Base-by-base conservation (phyloP, 2,888 invertebrate species). In the Griposia aprilina region DNA sequence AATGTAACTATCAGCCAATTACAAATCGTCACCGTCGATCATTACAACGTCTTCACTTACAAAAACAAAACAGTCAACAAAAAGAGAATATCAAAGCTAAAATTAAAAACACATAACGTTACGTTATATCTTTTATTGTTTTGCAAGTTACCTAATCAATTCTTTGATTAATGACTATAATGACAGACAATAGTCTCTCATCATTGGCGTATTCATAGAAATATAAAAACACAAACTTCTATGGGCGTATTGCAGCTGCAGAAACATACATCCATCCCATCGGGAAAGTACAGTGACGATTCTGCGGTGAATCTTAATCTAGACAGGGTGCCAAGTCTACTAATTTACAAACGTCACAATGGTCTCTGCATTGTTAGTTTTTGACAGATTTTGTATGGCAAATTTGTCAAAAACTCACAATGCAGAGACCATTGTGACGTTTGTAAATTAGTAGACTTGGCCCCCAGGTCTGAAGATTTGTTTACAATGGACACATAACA, bases 401-500 rank as follows among this genome's bases (percentile, higher is more conserved):
- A n/a, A n/a, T n/a, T n/a, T n/a, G n/a, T n/a, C n/a, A n/a, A n/a
- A n/a, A n/a, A n/a, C n/a, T n/a, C n/a, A n/a, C n/a, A n/a, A n/a
- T n/a, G n/a, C n/a, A n/a, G n/a, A n/a, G n/a, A n/a, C n/a, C n/a
- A n/a, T n/a, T n/a, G n/a, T n/a, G n/a, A n/a, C n/a, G n/a, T n/a
- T n/a, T n/a, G n/a, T n/a, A n/a, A n/a, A n/a, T n/a, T n/a, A n/a
- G n/a, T n/a, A n/a, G n/a, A n/a, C n/a, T n/a, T n/a, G n/a, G n/a
- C n/a, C n/a, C n/a, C n/a, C n/a, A n/a, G 41, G 2, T 57, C 36
- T 0, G n/a, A 55, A 66, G n/a, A 15, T 48, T 36, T 20, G 3
- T 5, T 69, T 73, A 82, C 80, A 82, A 82, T 52, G 52, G 50
- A 62, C 13, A 68, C 62, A 80, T 80, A 74, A 84, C 55, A 20